Conservation (phyloP, 1,140 invertebrate genomes). For the Teleogryllus occipitalis region DNA sequence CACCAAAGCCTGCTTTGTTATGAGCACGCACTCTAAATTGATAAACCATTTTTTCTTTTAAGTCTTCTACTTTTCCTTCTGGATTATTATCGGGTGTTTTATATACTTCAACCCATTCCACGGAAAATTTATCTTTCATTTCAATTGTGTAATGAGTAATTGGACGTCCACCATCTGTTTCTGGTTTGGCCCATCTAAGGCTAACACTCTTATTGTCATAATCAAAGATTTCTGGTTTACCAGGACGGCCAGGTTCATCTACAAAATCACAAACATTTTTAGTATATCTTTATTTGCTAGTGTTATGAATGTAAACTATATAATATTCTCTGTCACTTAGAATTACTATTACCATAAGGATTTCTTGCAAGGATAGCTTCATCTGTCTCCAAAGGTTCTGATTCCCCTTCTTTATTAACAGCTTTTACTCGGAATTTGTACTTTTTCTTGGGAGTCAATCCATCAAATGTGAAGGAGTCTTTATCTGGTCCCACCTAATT, state of each 20-base stretch:
- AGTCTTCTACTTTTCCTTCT: slow-evolving; percentile 70
- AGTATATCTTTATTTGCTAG: not conserved
- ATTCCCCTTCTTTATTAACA: slow-evolving; percentile 96
- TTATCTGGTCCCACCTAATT: slow-evolving; percentile 57
- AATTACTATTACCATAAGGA: slow-evolving; percentile 69
- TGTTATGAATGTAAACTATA: no score
- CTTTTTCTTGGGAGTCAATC: slow-evolving; percentile 91
- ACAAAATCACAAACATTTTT: slow-evolving; percentile 19
- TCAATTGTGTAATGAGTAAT: slow-evolving; percentile 92
- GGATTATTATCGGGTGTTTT: slow-evolving; percentile 71
- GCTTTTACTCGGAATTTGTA: slow-evolving; percentile 98
- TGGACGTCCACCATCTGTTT: slow-evolving; percentile 87
- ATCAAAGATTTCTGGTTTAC: slow-evolving; percentile 86
- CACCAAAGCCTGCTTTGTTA: slow-evolving; percentile 81
- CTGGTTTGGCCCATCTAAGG: slow-evolving; percentile 83
- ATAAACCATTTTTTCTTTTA: slow-evolving; percentile 90
- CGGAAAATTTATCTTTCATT: slow-evolving; percentile 89
- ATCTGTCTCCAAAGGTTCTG: slow-evolving; percentile 86
- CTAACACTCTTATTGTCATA: slow-evolving; percentile 87
- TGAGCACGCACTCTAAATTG: slow-evolving; percentile 86
- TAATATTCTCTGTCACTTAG: not conserved
- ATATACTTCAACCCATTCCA: slow-evolving; percentile 79
- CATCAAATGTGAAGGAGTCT: slow-evolving; percentile 77
- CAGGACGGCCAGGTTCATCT: slow-evolving; percentile 80
- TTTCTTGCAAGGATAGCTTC: slow-evolving; percentile 87